Percentiles rank a stretch among this genome's conserved stretches.
Evolutionary conservation across 2,797 vertebrate species (phyloP).

Genomic region (Spondyliosoma cantharus): DNA sequence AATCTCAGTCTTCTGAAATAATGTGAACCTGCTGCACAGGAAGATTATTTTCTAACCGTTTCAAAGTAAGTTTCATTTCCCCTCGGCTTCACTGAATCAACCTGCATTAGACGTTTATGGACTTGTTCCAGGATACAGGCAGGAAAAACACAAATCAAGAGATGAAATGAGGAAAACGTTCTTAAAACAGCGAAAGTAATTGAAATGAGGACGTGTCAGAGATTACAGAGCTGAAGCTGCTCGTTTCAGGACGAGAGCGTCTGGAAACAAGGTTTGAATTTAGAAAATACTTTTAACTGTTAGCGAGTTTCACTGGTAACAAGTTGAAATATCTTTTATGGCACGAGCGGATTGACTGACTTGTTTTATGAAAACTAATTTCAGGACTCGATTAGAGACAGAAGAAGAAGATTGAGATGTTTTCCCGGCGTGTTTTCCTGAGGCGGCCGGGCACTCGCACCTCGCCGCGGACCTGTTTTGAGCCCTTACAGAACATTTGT

Average conservation of each 20-base stretch:
- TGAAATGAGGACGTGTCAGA: too few species aligned
- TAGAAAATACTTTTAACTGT: neutral
- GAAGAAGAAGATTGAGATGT: neutral
- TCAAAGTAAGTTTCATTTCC: neutral
- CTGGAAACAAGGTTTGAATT: neutral
- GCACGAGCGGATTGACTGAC: too few species aligned
- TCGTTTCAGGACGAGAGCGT: too few species aligned
- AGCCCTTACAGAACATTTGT: conserved; percentile 17
- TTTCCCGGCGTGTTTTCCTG: neutral
- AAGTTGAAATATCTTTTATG: too few species aligned
- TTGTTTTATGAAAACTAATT: too few species aligned
- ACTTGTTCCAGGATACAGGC: neutral
- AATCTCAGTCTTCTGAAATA: neutral
- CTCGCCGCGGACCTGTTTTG: neutral
- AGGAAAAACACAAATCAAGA: neutral
- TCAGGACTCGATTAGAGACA: too few species aligned
- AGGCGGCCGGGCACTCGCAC: neutral
- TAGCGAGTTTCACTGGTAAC: neutral
- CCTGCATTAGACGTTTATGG: too few species aligned
- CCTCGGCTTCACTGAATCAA: neutral
- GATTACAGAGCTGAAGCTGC: neutral
- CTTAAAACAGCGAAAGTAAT: too few species aligned
- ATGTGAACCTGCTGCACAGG: too few species aligned
- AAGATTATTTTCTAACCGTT: too few species aligned
- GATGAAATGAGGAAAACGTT: too few species aligned